Evolutionary conservation across 2,797 vertebrate genomes (phyloP).

Genomic region (Syndactyla subalaris): DNA sequence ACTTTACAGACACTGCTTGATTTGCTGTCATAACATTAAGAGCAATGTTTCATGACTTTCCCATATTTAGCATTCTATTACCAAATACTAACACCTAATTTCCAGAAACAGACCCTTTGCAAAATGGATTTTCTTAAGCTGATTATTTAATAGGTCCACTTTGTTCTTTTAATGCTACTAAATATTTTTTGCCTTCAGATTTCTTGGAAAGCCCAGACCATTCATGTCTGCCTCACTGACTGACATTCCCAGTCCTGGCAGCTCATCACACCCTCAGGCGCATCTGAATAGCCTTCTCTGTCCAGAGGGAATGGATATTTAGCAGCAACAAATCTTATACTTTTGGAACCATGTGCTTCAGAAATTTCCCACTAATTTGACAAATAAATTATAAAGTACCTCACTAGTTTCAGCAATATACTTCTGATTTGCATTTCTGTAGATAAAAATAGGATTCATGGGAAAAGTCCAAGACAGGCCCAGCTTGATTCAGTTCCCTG

Average conservation of each 20-base stretch:
- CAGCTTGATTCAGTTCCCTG: not conserved
- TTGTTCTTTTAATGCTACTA: not conserved
- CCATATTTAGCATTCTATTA: not conserved
- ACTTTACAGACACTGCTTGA: not conserved
- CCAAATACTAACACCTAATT: not conserved
- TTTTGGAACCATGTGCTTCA: not conserved
- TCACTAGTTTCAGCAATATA: not conserved
- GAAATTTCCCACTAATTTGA: not conserved
- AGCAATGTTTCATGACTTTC: not conserved
- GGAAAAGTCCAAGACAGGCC: constrained; percentile 20
- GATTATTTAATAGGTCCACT: not conserved
- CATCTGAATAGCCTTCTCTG: not conserved
- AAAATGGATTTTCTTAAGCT: not conserved
- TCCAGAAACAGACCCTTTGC: not conserved
- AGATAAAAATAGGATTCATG: constrained; percentile 36
- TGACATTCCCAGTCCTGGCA: not conserved
- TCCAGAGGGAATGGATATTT: not conserved
- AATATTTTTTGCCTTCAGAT: not conserved
- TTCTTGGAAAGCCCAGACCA: not conserved
- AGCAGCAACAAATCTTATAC: not conserved
- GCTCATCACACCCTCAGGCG: not conserved
- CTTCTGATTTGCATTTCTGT: constrained; percentile 22
- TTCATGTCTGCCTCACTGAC: not conserved
- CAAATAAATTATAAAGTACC: constrained; percentile 50
- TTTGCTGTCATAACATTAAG: not conserved